Conservation (phyloP, 2,888 invertebrate species). For the Charanyca ferruginea region DNA sequence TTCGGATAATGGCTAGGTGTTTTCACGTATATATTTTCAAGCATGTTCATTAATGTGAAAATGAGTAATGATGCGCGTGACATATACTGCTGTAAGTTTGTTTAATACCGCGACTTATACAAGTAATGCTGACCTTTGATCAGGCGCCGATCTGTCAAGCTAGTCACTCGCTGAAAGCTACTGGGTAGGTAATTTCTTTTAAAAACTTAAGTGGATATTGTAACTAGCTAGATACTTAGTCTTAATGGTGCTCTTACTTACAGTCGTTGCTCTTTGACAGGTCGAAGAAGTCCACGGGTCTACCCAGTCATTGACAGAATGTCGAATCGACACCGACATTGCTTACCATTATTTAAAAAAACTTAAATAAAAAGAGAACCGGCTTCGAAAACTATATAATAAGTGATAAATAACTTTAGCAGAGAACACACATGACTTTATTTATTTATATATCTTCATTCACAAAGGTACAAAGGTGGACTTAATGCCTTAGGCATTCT, state of each 20-base stretch:
- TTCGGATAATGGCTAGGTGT: slow-evolving; percentile 63
- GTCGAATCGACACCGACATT: too few species aligned
- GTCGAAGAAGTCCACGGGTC: neutral
- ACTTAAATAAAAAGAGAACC: too few species aligned
- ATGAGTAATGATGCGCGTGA: slow-evolving; percentile 54
- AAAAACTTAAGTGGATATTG: neutral
- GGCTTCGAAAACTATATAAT: too few species aligned
- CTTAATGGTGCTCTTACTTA: slow-evolving; percentile 9
- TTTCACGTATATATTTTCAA: slow-evolving; percentile 72
- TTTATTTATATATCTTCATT: too few species aligned
- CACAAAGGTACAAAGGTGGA: too few species aligned
- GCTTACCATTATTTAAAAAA: too few species aligned
- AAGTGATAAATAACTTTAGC: too few species aligned
- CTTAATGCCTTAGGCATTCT: too few species aligned
- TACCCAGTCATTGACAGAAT: neutral
- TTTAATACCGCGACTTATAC: slow-evolving; percentile 48
- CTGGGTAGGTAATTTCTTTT: slow-evolving; percentile 32
- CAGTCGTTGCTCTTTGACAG: slow-evolving; percentile 12
- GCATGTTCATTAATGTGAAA: slow-evolving; percentile 51
- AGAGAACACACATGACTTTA: too few species aligned
- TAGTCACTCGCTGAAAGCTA: slow-evolving; percentile 25
- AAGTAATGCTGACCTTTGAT: slow-evolving; percentile 50
- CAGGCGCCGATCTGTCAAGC: slow-evolving; percentile 31
- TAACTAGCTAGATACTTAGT: neutral
- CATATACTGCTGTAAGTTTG: slow-evolving; percentile 44